Evolutionary conservation across 2,888 invertebrate genomes (phyloP).

Genomic region (Phyto melanocephala): DNA sequence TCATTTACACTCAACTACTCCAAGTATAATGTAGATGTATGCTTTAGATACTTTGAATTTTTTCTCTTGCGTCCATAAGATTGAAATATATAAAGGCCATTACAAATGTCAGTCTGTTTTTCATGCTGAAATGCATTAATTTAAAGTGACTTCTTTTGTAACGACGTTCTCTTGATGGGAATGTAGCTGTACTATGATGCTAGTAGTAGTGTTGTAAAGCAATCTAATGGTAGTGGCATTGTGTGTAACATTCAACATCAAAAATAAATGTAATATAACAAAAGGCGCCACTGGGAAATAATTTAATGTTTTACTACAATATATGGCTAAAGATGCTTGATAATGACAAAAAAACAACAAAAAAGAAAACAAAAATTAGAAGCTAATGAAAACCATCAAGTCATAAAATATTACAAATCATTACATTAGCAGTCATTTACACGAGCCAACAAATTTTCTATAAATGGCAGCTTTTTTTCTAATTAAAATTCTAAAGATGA

Average conservation of each 20-base stretch:
- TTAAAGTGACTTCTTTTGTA: constrained; percentile 59
- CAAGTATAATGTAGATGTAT: background rate
- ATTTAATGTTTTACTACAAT: constrained; percentile 32
- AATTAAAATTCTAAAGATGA: background rate
- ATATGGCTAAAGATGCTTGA: background rate
- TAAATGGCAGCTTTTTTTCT: constrained; percentile 19
- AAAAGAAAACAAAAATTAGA: background rate
- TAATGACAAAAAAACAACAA: constrained; percentile 14
- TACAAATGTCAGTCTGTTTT: constrained; percentile 62
- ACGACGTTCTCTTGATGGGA: constrained; percentile 11
- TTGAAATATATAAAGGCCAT: constrained; percentile 56
- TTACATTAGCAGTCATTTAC: constrained; percentile 58
- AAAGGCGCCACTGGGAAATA: constrained; percentile 59
- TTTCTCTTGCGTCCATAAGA: constrained; percentile 9
- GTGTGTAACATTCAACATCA: constrained; percentile 38
- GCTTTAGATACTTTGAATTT: background rate
- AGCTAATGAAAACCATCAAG: constrained; percentile 55
- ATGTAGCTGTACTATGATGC: background rate
- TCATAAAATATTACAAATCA: constrained; percentile 60
- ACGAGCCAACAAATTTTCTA: constrained; percentile 28
- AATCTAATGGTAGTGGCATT: background rate
- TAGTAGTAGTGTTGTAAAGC: background rate
- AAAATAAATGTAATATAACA: constrained; percentile 61
- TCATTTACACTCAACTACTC: constrained; percentile 22
- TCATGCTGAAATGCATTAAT: constrained; percentile 58